Evolutionary conservation across 1,140 invertebrate genomes (phyloP).

Genomic region (Paraescarpia echinospica): DNA sequence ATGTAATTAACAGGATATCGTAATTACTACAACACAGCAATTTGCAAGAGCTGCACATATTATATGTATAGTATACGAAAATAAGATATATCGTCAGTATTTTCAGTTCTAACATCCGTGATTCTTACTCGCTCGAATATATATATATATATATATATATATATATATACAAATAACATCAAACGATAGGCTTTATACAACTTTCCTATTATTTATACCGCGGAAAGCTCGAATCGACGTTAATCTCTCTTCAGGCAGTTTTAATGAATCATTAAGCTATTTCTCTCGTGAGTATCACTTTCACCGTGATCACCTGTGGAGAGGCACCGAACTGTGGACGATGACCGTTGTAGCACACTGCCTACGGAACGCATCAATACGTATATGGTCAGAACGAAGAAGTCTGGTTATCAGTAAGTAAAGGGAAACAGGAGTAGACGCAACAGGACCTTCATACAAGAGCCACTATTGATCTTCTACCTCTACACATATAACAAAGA

Average conservation of each 20-base stretch:
- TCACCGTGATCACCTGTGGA: not conserved
- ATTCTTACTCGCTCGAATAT: not conserved
- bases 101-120: not conserved
- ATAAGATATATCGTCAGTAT: not conserved
- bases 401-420: no score
- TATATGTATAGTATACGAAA: not conserved
- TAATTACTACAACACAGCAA: not conserved
- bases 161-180: no score
- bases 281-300: not conserved
- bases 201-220: not conserved
- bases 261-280: not conserved
- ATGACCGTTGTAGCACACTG: no score
- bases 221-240: not conserved
- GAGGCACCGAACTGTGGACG: no score
- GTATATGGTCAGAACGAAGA: no score
- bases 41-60: not conserved
- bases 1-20: not conserved
- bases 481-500: not conserved
- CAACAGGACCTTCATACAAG: no score
- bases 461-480: no score
- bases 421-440: no score
- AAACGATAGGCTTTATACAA: no score
- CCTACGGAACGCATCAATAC: no score
- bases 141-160: not conserved
- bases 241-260: not conserved